Evolutionary conservation across 2,888 invertebrate genomes (phyloP).

Genomic region (Ennomos quercinarius): DNA sequence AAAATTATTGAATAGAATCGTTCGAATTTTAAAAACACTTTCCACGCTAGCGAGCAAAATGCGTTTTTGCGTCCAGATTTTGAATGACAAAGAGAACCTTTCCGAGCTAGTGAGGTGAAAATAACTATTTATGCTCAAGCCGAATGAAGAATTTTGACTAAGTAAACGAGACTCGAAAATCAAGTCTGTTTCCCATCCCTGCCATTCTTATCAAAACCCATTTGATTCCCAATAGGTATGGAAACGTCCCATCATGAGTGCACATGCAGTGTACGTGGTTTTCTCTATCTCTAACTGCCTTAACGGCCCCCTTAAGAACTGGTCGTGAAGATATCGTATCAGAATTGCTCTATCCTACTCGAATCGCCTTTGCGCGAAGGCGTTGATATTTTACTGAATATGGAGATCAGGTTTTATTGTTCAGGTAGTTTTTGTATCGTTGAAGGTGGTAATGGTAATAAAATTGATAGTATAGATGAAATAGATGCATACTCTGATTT

Average conservation of each 20-base stretch:
- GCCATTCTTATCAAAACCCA: slow-evolving; percentile 37
- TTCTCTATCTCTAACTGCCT: slow-evolving; percentile 67
- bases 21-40: too few relatives aligned
- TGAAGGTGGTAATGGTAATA: background rate
- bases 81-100: too few relatives aligned
- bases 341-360: slow-evolving; percentile 61
- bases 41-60: too few relatives aligned
- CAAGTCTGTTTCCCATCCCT: slow-evolving; percentile 23
- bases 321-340: slow-evolving; percentile 64
- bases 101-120: too few relatives aligned
- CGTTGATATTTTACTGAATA: slow-evolving; percentile 33
- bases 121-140: too few relatives aligned
- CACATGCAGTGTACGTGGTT: slow-evolving; percentile 62
- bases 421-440: background rate
- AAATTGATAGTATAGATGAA: background rate
- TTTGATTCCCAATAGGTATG: slow-evolving; percentile 65
- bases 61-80: too few relatives aligned
- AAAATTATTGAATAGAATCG: too few relatives aligned
- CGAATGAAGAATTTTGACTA: background rate
- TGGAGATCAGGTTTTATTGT: slow-evolving; percentile 15
- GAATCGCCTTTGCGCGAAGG: slow-evolving; percentile 32
- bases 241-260: slow-evolving; percentile 64
- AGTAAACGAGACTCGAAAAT: background rate
- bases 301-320: slow-evolving; percentile 61
- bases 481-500: background rate